Base-by-base conservation (phyloP, 2,888 invertebrate species). In the Neoitamus cyanurus region DNA sequence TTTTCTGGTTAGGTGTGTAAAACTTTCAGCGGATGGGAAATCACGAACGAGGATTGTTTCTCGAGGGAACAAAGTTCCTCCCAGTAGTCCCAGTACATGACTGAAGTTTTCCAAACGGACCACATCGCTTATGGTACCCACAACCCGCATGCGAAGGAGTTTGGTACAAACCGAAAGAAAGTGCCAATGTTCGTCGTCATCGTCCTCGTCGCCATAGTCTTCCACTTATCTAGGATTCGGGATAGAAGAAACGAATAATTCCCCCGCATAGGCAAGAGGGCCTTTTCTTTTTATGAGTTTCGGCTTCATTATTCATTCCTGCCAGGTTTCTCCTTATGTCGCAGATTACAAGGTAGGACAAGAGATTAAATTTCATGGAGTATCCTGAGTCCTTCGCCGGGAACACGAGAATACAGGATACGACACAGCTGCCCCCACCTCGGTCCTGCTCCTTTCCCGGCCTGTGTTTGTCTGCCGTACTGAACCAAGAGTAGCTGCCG, bases 41-140 rank as follows among this genome's bases (percentile, higher is more conserved):
- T 80, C 80, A 80, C 80, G 80, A 80, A 80, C 80, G 68, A 58
- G 80, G 68, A 80, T 80, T 80, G 80, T 80, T 80, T 80, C 80
- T 80, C 80, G 36, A 46, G 80, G 80, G 80, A 34, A 58, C 34
- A 80, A 80, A 58, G 80, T 80, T 48, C 80, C 9, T 25, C n/a
- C n/a, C n/a, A n/a, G n/a, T n/a, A n/a, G n/a, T n/a, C 42, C 5
- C 6, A 15, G 77, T 77, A 46, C 77, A 77, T 77, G 77, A 46
- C 77, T 77, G 28, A 77, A 77, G 77, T 77, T 77, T 77, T n/a
- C 20, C 11, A 75, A 36, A 25, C 25, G 36, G 77, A 46, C 73
- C 73, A 73, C 73, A 77, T 25, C 25, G 42, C 77, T 77, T 25
- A 25, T 25, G 46, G n/a, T n/a, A 28, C 77, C 77, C 28, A 77